Base-by-base conservation (phyloP, 2,888 invertebrate species). In the Pandemis cinnamomeana region DNA sequence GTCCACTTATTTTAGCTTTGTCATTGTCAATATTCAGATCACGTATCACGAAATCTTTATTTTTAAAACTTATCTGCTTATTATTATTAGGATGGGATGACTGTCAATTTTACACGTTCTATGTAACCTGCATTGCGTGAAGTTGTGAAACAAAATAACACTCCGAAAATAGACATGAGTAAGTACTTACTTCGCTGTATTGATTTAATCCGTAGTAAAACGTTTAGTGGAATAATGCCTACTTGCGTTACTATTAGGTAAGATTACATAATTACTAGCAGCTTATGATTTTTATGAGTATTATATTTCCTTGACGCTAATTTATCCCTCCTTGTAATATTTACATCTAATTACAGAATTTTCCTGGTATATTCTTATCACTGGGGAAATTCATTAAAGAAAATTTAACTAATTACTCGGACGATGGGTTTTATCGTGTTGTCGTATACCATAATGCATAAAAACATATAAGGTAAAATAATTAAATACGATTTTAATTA, bases 91-190 rank as follows among this genome's bases (percentile, higher is more conserved):
- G 58, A 58, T 11, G 20, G 58, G 11, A 58, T 58, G 58, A 58
- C 58, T 58, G 27, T 58, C 58, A 58, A 10, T 58, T 58, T 58
- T 11, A 20, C 27, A 11, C 27, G 58, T 20, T 5, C 58, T 10
- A 10, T 58, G 58, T 58, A 58, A 58, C 10, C 58, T 58, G 27
- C 58, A 27, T 58, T 58, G 58, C 58, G 11, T 11, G 27, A 11
- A 20, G 58, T 58, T 58, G 66, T 51, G 58, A 13, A 71, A 42
- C 42, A 62, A n/a, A 46, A 42, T 62, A 62, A 42, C 5, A 62
- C 7, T 15, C 41, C 42, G 42, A 62, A 62, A 42, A 62, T 42
- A 62, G 62, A n/a, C 41, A 62, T 42, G 42, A 58, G 11, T 27
- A 58, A 55, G 20, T 51, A 36, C 27, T 36, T 60, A 15, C 15